A percentile compares a stretch with the other conserved stretches of the same genome.
phyloP scores from a whole-genome alignment of 2,113 vertebrate genomes.

The Oophaga pumilio region DNA sequence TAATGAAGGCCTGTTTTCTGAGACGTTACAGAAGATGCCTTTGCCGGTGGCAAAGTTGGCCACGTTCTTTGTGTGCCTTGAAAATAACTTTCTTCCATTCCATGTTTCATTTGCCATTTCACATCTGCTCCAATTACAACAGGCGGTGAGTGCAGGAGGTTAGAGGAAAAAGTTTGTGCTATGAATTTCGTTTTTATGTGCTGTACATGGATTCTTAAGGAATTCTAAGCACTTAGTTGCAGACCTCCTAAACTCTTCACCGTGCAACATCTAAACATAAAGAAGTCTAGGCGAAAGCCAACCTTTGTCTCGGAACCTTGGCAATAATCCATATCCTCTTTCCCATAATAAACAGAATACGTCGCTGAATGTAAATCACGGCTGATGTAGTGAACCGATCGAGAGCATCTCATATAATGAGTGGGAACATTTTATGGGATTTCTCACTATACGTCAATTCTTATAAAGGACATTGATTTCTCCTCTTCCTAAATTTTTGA shows the following conservation, averaged over 20 bases:
- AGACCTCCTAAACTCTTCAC: constrained; percentile 26
- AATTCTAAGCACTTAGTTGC: neutral
- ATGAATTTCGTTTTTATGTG: constrained; percentile 46
- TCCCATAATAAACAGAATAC: constrained; percentile 41
- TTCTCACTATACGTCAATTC: neutral
- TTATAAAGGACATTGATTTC: neutral
- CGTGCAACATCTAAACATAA: constrained; percentile 31
- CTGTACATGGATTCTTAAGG: constrained; percentile 29
- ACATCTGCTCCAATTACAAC: constrained; percentile 52
- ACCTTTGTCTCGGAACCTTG: constrained; percentile 25
- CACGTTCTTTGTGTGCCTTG: constrained; percentile 14
- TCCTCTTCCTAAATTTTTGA: neutral
- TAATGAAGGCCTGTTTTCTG: constrained; percentile 48
- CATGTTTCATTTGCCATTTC: constrained; percentile 46
- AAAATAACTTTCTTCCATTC: constrained; percentile 33
- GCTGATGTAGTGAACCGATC: neutral
- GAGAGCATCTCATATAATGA: neutral
- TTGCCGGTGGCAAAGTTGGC: constrained; percentile 58
- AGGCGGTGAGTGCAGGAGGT: constrained; percentile 28
- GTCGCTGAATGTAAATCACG: neutral
- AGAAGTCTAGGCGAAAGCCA: constrained; percentile 4
- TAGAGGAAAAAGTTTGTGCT: constrained; percentile 10
- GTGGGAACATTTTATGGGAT: constrained; percentile 23
- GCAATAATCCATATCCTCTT: constrained; percentile 4
- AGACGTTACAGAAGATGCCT: constrained; percentile 40